Conservation (phyloP, 1,140 invertebrate genomes). For the Cepaea nemoralis region DNA sequence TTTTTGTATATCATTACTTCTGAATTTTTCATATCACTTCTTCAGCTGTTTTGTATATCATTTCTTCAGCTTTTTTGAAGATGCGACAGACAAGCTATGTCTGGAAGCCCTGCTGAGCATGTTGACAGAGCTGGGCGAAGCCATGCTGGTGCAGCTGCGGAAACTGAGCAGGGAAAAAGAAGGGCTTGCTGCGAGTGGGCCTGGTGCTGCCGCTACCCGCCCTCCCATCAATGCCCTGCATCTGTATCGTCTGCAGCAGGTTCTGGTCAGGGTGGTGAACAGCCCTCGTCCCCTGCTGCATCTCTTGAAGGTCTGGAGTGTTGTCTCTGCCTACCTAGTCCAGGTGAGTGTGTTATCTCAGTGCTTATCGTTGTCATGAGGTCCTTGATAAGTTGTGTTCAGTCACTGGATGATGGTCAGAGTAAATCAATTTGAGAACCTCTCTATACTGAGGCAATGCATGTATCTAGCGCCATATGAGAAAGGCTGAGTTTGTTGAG, state of each 20-base stretch:
- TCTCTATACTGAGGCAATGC: no score
- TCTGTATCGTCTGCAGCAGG: conserved; percentile 84
- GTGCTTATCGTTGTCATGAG: no score
- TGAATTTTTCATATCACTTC: no score
- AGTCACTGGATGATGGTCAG: no score
- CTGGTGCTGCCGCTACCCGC: conserved; percentile 45
- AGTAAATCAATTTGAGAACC: no score
- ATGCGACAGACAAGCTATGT: conserved; percentile 89
- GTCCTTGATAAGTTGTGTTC: no score
- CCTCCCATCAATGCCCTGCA: conserved; percentile 74
- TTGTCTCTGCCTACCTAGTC: conserved; percentile 91
- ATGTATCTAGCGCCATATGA: no score
- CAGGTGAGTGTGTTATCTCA: conserved; percentile 74
- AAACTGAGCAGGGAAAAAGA: conserved; percentile 39
- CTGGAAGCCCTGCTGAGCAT: conserved; percentile 86
- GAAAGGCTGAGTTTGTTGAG: no score
- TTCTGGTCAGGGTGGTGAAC: conserved; percentile 85
- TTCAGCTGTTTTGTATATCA: neutral
- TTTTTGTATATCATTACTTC: no score
- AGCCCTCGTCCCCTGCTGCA: conserved; percentile 90
- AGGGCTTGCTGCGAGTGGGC: conserved; percentile 44
- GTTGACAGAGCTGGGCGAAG: conserved; percentile 83
- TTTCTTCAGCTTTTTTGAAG: conserved; percentile 76
- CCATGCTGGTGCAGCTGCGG: conserved; percentile 82
- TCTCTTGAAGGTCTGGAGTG: conserved; percentile 90